A percentile compares a stretch with the other conserved stretches of the same genome.
phyloP scores from a whole-genome alignment of 2,888 invertebrate species.

The Conistra vaccinii region DNA sequence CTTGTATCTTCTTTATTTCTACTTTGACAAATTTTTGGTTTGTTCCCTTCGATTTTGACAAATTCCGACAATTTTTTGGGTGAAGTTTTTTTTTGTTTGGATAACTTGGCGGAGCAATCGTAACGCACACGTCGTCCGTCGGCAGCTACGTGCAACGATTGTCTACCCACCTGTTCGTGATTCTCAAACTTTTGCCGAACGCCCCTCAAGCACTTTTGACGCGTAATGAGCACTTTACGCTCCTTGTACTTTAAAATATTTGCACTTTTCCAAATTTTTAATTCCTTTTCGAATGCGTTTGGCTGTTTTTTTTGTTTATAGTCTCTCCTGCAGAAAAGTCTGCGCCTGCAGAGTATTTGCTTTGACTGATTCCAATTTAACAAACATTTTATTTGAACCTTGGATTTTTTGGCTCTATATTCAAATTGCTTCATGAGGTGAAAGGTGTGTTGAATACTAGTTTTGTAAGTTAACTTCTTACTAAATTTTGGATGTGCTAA shows the following conservation, averaged over 20 bases:
- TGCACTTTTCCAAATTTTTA: conserved; percentile 75
- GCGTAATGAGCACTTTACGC: conserved; percentile 85
- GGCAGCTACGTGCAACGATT: conserved; percentile 46
- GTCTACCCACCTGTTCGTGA: conserved; percentile 68
- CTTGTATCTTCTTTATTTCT: too few species aligned
- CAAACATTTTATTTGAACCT: not conserved
- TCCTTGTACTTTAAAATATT: conserved; percentile 80
- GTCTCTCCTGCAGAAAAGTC: too few species aligned
- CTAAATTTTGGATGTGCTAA: not conserved
- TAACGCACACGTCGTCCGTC: conserved; percentile 51
- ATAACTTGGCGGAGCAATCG: too few species aligned
- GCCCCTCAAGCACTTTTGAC: conserved; percentile 75
- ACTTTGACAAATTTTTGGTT: too few species aligned
- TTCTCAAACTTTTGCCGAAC: conserved; percentile 70
- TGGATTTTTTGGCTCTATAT: not conserved
- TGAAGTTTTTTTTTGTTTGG: too few species aligned
- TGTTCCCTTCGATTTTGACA: too few species aligned
- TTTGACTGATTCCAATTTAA: conserved; percentile 5
- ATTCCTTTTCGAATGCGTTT: conserved; percentile 48
- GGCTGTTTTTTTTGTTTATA: conserved; percentile 3
- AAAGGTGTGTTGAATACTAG: not conserved
- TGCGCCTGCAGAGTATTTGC: not conserved
- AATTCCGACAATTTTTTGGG: too few species aligned
- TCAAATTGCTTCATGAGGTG: not conserved
- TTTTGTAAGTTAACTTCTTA: not conserved